Base-by-base conservation (phyloP, 2,888 invertebrate species). In the Drosophila antonietae region DNA sequence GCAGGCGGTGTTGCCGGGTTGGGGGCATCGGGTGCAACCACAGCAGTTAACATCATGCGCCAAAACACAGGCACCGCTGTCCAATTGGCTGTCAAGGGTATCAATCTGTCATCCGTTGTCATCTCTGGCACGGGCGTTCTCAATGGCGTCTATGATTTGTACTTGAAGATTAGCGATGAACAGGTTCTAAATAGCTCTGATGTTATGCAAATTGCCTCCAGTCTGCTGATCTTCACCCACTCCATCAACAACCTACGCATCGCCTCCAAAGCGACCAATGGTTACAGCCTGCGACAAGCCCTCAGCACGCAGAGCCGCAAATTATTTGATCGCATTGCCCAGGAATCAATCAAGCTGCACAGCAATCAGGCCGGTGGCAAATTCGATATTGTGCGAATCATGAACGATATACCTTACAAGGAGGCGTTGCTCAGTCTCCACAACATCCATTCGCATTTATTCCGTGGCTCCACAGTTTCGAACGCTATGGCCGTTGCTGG, bases 341-440 rank as follows among this genome's bases (percentile, higher is more conserved):
- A 63, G 46, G 84, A 83, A 14, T 56, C 87, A 1, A 8, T 73
- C 66, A 83, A 82, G 41, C 58, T 78, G 5, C 73, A 75, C 37
- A 47, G 23, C 35, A 51, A 23, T 4, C 43, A 41, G 2, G 0
- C n/a, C 14, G 14, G 44, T 18, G 53, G 28, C n/a, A 62, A 79
- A 63, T 68, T 73, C 5, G 92, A 92, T 70, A 68, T 92, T 8
- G 80, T 92, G 37, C 91, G 92, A 46, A 80, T 88, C 15, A 77
- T 91, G 2, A 91, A 91, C 60, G 91, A 92, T 68, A 91, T 92
- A 55, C 92, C 92, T 0, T 72, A 78, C 3, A 90, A 80, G 60
- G 90, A 90, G 47, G 63, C 43, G 10, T 39, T 80, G 18, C 41
- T 62, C 4, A 59, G 28, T 12, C 18, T 78, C 9, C 78, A 84